phyloP scores from a whole-genome alignment of 2,888 invertebrate species.

The Apodemia zela region DNA sequence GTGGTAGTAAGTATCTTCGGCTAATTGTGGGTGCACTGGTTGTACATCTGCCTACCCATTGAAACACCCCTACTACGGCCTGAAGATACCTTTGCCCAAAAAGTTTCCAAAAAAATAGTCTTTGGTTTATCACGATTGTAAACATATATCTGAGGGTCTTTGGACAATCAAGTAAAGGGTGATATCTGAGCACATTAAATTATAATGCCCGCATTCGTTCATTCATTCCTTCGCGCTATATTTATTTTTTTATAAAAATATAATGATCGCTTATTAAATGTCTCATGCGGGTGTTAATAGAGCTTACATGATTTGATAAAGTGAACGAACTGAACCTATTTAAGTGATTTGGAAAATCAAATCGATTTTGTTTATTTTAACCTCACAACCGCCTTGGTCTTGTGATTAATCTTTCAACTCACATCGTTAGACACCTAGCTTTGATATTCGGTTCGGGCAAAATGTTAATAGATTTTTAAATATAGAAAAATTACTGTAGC shows the following conservation, averaged over 20 bases:
- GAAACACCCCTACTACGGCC: no score
- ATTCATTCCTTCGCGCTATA: slow-evolving; percentile 38
- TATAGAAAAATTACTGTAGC: no score
- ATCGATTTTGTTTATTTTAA: not conserved
- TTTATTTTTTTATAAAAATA: slow-evolving; percentile 66
- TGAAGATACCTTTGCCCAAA: no score
- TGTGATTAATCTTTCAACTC: not conserved
- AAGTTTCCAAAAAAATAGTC: not conserved
- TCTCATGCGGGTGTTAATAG: slow-evolving; percentile 58
- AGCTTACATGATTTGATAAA: slow-evolving; percentile 11
- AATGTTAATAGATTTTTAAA: no score
- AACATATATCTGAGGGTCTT: not conserved
- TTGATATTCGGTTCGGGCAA: no score
- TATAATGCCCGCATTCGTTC: slow-evolving; percentile 65
- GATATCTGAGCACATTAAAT: slow-evolving; percentile 58
- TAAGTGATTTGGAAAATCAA: slow-evolving; percentile 14
- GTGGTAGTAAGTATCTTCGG: no score
- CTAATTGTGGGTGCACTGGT: no score
- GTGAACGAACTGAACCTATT: not conserved
- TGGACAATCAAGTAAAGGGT: slow-evolving; percentile 52
- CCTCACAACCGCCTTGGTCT: not conserved
- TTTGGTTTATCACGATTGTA: not conserved
- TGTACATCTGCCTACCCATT: no score
- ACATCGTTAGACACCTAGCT: no score
- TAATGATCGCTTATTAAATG: slow-evolving; percentile 71